A percentile compares a stretch with the other conserved stretches of the same genome.
These are phyloP conservation scores for Amblyjoppa fuscipennis DNA, from an alignment of 2,888 invertebrate species.

Conservation along the genomic window DNA sequence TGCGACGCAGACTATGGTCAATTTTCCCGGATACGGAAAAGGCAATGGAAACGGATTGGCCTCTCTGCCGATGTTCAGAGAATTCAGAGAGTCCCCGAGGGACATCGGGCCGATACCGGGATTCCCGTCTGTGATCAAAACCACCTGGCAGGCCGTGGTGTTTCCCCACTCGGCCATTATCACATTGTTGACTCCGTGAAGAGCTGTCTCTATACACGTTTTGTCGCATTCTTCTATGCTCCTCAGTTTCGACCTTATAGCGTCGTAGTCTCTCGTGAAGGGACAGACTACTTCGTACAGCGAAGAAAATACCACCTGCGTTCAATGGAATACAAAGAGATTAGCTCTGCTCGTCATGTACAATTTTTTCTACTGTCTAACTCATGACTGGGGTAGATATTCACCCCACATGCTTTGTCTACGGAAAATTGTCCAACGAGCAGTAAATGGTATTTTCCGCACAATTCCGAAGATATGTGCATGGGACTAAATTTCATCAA, in stretches of 20 bases:
- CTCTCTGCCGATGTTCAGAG: constrained; percentile 84
- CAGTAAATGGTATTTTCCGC: no score
- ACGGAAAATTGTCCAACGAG: no score
- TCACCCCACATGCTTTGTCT: not conserved
- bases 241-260: constrained; percentile 91
- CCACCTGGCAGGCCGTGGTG: constrained; percentile 93
- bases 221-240: constrained; percentile 94
- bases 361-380: no score
- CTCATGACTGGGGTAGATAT: no score
- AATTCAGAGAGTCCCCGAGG: constrained; percentile 87
- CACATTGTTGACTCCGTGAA: constrained; percentile 92
- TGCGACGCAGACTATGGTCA: constrained; percentile 91
- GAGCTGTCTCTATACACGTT: constrained; percentile 92
- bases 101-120: constrained; percentile 90
- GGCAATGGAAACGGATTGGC: constrained; percentile 89
- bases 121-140: constrained; percentile 92
- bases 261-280: constrained; percentile 95
- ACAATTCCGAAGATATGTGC: no score
- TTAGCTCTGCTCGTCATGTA: not conserved
- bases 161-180: constrained; percentile 96
- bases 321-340: constrained; percentile 34
- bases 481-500: no score
- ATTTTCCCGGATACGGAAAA: constrained; percentile 92
- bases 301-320: constrained; percentile 86
- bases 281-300: constrained; percentile 90